Percentiles rank a stretch among this genome's conserved stretches.
These are phyloP conservation scores for Aspidiotus destructor DNA, from an alignment of 2,888 invertebrate genomes.

Conservation along the genomic window DNA sequence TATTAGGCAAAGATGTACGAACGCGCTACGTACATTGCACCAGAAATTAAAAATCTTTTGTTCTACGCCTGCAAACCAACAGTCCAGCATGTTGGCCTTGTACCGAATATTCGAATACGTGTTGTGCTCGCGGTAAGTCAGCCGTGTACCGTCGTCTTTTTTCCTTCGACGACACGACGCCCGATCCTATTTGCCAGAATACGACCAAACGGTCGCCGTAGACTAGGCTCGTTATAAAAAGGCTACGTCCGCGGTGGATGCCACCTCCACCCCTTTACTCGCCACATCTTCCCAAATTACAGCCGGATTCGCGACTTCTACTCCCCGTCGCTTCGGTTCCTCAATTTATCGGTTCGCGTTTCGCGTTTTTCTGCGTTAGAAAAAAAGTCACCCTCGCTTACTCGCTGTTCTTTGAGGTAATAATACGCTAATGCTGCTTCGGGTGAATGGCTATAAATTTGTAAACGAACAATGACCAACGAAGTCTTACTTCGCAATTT, in stretches of 20 bases:
- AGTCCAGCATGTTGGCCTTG: no score
- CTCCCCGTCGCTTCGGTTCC: slow-evolving; percentile 19
- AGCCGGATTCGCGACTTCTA: slow-evolving; percentile 37
- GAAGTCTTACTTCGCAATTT: no score
- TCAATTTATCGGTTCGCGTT: slow-evolving; percentile 33
- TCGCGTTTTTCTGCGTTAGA: slow-evolving; percentile 18
- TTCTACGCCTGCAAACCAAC: no score
- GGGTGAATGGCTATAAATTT: slow-evolving; percentile 3
- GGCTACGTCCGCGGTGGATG: slow-evolving; percentile 20
- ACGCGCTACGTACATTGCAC: no score
- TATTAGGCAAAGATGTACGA: no score
- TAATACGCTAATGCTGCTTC: slow-evolving; percentile 2
- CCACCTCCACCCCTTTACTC: slow-evolving; percentile 14
- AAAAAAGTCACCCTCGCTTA: slow-evolving; percentile 28
- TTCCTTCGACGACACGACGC: slow-evolving; percentile 5
- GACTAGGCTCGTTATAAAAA: slow-evolving; percentile 29
- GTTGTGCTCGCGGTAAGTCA: no score
- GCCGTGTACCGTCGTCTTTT: neutral
- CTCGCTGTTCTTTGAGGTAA: neutral
- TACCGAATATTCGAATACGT: no score
- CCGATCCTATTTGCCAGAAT: slow-evolving; percentile 1
- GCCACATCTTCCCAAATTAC: slow-evolving; percentile 31
- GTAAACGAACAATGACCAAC: neutral
- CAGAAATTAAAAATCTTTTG: no score
- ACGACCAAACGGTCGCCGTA: slow-evolving; percentile 29